These are phyloP conservation scores for Chrysoperla carnea DNA, from an alignment of 1,140 invertebrate species.

Conservation along the genomic window DNA sequence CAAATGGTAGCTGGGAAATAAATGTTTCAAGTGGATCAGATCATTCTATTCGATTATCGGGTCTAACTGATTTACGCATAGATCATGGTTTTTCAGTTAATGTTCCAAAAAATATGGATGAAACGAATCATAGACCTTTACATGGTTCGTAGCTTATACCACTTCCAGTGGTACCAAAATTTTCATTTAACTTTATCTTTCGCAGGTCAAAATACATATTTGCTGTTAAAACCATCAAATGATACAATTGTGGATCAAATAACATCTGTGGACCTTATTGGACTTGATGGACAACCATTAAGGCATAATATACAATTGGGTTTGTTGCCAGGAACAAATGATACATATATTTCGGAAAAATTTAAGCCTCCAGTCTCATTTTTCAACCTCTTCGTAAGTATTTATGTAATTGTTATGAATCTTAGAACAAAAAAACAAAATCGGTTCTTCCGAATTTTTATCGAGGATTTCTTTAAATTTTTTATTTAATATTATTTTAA, in stretches of 20 bases:
- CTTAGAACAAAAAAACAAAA: too few relatives aligned
- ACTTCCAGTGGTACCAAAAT: conserved; percentile 3
- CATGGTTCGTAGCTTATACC: conserved; percentile 25
- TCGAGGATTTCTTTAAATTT: too few relatives aligned
- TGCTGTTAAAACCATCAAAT: conserved; percentile 29
- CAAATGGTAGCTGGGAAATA: conserved; percentile 41
- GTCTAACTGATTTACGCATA: conserved; percentile 43
- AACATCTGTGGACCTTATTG: conserved; percentile 26
- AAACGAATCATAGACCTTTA: conserved; percentile 38
- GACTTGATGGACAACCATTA: conserved; percentile 25
- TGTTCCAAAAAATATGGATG: conserved; percentile 26
- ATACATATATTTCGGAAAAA: background rate
- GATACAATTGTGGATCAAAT: conserved; percentile 21
- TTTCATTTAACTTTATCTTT: background rate
- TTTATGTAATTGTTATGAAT: background rate
- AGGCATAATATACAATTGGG: conserved; percentile 23
- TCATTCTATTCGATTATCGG: conserved; percentile 46
- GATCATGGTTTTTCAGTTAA: conserved; percentile 45
- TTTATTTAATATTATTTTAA: too few relatives aligned
- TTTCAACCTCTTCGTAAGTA: conserved; percentile 32
- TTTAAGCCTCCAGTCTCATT: conserved; percentile 27
- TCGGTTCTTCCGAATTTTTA: too few relatives aligned
- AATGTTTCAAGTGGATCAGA: conserved; percentile 36
- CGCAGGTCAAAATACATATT: conserved; percentile 26
- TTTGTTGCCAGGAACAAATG: background rate